Evolutionary conservation across 2,888 invertebrate genomes (phyloP).

Genomic region (Cantharis lateralis): DNA sequence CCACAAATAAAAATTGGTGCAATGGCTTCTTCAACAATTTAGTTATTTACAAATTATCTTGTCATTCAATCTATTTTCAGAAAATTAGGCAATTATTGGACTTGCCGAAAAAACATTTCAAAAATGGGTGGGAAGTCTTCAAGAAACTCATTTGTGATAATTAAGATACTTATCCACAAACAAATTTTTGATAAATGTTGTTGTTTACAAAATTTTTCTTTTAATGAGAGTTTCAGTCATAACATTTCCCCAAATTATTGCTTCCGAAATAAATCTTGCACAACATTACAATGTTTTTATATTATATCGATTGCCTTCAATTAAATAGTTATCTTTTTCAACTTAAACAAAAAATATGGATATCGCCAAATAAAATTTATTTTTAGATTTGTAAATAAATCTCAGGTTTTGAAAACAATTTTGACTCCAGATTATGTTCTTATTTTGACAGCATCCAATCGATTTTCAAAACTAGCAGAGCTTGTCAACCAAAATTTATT

Average conservation of each 20-base stretch:
- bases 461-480: not conserved
- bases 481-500: not conserved
- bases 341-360: not conserved
- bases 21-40: not conserved
- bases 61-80: not conserved
- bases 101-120: not conserved
- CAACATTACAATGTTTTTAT: not conserved
- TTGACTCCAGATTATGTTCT: not conserved
- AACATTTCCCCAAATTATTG: not conserved
- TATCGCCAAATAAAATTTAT: not conserved
- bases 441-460: not conserved
- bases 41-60: not conserved
- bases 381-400: not conserved
- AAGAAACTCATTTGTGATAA: not conserved
- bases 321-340: not conserved
- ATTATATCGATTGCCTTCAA: not conserved
- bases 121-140: not conserved
- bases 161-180: not conserved
- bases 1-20: not conserved
- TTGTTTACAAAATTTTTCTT: not conserved
- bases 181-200: not conserved
- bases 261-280: not conserved
- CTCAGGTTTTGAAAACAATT: not conserved
- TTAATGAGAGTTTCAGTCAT: not conserved
- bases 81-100: not conserved